Evolutionary conservation across 1,140 invertebrate genomes (phyloP), one percentile per base, ranked within the genome.

Genomic region (Lepidurus packardi): DNA sequence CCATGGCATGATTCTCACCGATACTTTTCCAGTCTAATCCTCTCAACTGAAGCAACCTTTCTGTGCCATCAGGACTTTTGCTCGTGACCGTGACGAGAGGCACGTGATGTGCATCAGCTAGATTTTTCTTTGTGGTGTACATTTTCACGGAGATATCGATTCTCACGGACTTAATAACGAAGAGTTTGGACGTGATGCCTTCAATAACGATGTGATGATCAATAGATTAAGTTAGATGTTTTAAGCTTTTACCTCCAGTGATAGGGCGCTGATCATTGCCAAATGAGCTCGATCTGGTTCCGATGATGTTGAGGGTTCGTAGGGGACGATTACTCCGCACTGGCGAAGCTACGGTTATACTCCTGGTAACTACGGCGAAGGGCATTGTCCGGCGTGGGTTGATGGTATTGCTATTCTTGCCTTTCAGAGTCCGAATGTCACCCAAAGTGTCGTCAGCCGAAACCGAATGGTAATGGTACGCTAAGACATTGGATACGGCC

Each of bases 371-470:
- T 34, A 65, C 53, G 21, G 16, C 53, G 8, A 65, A 65, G 53
- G 53, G 53, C 53, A 65, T 65, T 65, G 53, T 65, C 53, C 53
- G 53, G 53, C 53, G 5, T 21, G 53, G 53, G 53, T 21, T 65
- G n/a, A 65, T 9, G 53, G 7, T 65, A 7, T 65, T 65, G 16
- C 53, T 13, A 21, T 21, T 65, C 3, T 21, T 13, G 53, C 21
- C 4, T 1, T 65, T 7, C 16, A 21, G 53, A 16, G 16, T 21
- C 53, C 13, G 53, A 65, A 1, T 65, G 16, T 65, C 53, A 21
- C 21, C 21, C 8, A 21, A 65, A 65, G 53, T 16, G 53, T 65
- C 53, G 21, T 65, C 53, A 65, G n/a, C 53, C 53, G 53, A 65
- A 21, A 65, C 53, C 13, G 53, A 65, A 65, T 7, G 53, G 13